Evolutionary conservation across 2,888 invertebrate genomes (phyloP).

Genomic region (Eupithecia inturbata): DNA sequence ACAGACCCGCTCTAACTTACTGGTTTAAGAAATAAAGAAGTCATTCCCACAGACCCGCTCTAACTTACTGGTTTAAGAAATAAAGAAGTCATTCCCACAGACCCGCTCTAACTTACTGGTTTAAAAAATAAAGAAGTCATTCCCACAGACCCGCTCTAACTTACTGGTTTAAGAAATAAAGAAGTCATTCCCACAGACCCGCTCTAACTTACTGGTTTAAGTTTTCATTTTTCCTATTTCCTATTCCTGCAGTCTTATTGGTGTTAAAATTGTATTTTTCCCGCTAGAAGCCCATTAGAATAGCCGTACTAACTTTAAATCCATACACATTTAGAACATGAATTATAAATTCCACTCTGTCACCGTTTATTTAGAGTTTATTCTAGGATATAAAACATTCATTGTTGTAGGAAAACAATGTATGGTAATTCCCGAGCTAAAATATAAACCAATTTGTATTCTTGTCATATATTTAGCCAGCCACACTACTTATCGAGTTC

Average conservation of each 20-base stretch:
- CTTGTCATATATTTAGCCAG: slow-evolving; percentile 2
- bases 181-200: no score
- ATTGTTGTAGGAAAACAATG: slow-evolving; percentile 28
- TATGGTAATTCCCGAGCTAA: slow-evolving; percentile 2
- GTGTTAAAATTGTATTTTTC: not conserved
- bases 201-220: no score
- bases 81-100: no score
- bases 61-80: no score
- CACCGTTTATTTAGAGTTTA: slow-evolving; percentile 13
- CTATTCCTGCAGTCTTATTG: not conserved
- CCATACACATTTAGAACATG: not conserved
- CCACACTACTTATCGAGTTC: slow-evolving; percentile 5
- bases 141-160: no score
- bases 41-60: no score
- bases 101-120: no score
- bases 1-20: no score
- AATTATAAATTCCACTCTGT: slow-evolving; percentile 3
- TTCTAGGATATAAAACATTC: slow-evolving; percentile 18
- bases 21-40: no score
- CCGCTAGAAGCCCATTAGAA: not conserved
- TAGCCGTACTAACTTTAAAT: not conserved
- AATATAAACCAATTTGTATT: slow-evolving; percentile 11
- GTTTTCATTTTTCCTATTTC: not conserved
- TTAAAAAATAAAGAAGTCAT: no score
- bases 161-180: no score